Conservation (phyloP, 2,113 vertebrate species). For the Ovibos moschatus region DNA sequence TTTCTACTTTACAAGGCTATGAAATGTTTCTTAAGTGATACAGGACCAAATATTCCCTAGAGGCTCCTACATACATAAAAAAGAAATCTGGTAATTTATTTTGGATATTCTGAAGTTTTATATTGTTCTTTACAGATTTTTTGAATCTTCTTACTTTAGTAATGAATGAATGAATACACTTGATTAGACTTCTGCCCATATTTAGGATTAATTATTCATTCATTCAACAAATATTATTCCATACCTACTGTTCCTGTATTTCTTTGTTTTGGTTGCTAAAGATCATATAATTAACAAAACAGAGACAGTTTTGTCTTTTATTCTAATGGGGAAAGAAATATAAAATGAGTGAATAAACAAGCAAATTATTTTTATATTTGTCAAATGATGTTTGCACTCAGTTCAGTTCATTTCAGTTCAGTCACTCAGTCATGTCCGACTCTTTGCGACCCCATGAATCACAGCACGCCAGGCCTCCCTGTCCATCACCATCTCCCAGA, state of each 20-base stretch:
- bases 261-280: background rate
- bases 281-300: background rate
- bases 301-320: background rate
- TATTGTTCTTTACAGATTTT: background rate
- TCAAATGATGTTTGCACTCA: background rate
- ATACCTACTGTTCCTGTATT: background rate
- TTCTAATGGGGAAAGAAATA: background rate
- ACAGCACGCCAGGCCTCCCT: too few relatives aligned
- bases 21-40: background rate
- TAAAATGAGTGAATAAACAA: background rate
- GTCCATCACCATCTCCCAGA: too few relatives aligned
- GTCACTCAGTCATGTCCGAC: too few relatives aligned
- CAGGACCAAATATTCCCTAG: background rate
- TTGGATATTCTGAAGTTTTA: background rate
- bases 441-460: too few relatives aligned
- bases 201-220: background rate
- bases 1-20: background rate
- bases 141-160: slow-evolving; percentile 1
- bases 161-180: background rate
- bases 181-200: background rate
- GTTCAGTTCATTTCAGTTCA: too few relatives aligned
- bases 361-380: background rate
- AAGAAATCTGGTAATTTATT: background rate
- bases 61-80: background rate
- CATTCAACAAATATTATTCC: background rate